A percentile compares a stretch with the other conserved stretches of the same genome.
Conservation (phyloP, 2,888 invertebrate species). For the Brenthis hecate region DNA sequence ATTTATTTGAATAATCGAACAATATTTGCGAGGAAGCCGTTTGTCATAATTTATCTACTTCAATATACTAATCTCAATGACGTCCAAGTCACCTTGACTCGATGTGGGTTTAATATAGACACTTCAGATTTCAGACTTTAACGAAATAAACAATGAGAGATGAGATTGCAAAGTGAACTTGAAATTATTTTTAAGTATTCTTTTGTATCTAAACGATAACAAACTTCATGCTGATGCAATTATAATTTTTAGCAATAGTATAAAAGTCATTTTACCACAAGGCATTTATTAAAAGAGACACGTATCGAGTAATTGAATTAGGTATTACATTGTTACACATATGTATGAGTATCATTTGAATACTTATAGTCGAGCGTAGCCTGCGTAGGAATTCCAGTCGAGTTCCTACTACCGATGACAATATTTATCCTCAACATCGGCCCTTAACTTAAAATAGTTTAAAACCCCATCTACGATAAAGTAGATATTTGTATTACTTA, state of each 20-base stretch:
- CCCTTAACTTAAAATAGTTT: conserved; percentile 7
- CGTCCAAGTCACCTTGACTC: conserved; percentile 40
- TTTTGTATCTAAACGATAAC: neutral
- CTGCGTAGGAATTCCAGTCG: conserved; percentile 33
- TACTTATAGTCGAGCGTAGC: conserved; percentile 31
- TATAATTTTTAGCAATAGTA: conserved; percentile 21
- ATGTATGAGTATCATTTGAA: conserved; percentile 38
- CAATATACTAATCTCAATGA: conserved; percentile 32
- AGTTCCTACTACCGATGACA: conserved; percentile 20
- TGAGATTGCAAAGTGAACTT: neutral
- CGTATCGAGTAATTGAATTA: conserved; percentile 37
- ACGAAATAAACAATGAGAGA: conserved; percentile 22
- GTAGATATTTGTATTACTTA: neutral
- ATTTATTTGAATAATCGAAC: conserved; percentile 22
- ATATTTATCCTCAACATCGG: conserved; percentile 11
- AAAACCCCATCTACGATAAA: neutral
- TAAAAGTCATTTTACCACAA: conserved; percentile 13
- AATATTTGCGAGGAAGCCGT: conserved; percentile 14
- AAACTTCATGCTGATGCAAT: neutral
- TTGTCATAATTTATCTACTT: conserved; percentile 20
- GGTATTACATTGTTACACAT: conserved; percentile 38
- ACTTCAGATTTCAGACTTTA: conserved; percentile 21
- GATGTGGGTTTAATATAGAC: conserved; percentile 18
- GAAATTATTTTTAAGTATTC: conserved; percentile 1
- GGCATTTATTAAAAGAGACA: conserved; percentile 30